Base-by-base conservation (phyloP, 2,797 vertebrate genomes). In the Rhinichthys osculus region DNA sequence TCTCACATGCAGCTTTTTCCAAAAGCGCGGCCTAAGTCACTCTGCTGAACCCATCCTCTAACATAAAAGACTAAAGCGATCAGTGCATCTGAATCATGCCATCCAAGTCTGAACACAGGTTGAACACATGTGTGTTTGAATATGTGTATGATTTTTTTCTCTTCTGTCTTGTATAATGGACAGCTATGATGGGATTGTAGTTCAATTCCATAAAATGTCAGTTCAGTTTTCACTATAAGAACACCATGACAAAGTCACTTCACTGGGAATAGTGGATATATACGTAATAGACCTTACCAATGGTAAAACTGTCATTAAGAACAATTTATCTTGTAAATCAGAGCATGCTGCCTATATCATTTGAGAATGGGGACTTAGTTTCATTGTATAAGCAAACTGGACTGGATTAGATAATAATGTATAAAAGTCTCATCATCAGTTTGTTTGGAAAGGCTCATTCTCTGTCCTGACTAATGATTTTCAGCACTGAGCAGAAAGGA, bases 21-120 rank as follows among this genome's bases (percentile, higher is more conserved):
- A 1, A 96, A 95, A 91, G 91, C 94, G 66, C 93, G 94, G 4
- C 93, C 95, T 0, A 96, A 95, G 84, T 92, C 95, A 30, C 92
- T 95, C 27, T 96, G 94, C 89, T 96, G 19, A 74, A 17, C 19
- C 57, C 50, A n/a, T 52, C 44, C 42, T 66, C 70, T 35, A 50
- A 38, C 57, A 21, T 44, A 4, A 27, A 23, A 30, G n/a, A 42
- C 27, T 33, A 47, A 7, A 57, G 27, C 0, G 16, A 27, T 62
- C 52, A 40, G 35, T 62, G n/a, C 38, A 11, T 35, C 42, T 76
- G 57, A 50, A 76, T 27, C 44, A 44, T 66, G 30, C 13, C 4
- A 42, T 40, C 7, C 69, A 59, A 73, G 42, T 78, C 83, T 57
- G 10, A 66, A 81, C 19, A 13, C 40, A 57, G 35, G 7, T 14